phyloP scores from a whole-genome alignment of 2,113 vertebrate genomes.

The Cathartes aura region DNA sequence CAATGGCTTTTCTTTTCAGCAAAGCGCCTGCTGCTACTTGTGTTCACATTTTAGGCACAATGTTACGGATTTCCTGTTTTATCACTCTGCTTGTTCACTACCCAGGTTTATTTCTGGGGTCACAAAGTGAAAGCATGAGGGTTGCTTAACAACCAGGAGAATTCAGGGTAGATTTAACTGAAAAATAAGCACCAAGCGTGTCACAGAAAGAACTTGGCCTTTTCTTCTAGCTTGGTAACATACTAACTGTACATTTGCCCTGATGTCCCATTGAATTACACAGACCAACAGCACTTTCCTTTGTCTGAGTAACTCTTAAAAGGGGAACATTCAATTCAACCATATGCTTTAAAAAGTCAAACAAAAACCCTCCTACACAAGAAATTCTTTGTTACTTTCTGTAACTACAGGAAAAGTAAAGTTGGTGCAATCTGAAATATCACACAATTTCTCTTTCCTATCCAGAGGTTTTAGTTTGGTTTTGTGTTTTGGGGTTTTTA shows the following conservation, averaged over 20 bases:
- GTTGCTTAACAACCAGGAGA: not conserved
- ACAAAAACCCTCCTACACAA: not conserved
- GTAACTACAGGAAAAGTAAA: not conserved
- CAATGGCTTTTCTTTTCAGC: not conserved
- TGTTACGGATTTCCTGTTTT: not conserved
- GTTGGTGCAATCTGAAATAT: not conserved
- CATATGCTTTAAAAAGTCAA: not conserved
- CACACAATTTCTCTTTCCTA: not conserved
- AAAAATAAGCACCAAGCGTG: not conserved
- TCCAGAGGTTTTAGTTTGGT: not conserved
- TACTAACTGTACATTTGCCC: not conserved
- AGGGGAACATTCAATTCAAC: not conserved
- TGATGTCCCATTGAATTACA: not conserved
- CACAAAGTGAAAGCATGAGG: not conserved
- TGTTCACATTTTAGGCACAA: not conserved
- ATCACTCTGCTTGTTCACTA: not conserved
- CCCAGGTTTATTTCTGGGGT: not conserved
- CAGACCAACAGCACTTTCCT: not conserved
- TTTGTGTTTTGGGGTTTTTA: not conserved
- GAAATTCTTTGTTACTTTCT: not conserved
- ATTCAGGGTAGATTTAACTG: not conserved
- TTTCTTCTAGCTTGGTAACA: not conserved
- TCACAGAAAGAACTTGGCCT: not conserved
- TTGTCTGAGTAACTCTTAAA: not conserved
- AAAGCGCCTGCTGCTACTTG: not conserved